These are phyloP conservation scores for Castor canadensis DNA, from an alignment of 2,113 vertebrate species.

Conservation along the genomic window DNA sequence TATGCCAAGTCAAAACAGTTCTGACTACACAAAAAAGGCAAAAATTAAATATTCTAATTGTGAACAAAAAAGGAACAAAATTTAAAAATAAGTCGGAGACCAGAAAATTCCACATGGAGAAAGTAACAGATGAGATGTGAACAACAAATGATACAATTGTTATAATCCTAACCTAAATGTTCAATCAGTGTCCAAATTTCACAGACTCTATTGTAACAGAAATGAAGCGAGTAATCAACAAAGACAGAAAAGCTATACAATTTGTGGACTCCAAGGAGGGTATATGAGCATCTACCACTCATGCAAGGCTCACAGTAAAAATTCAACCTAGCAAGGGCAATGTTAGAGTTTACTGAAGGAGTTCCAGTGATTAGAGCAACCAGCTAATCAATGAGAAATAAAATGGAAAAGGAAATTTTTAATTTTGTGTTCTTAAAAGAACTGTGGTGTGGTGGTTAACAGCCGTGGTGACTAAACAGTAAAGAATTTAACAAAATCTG, in stretches of 20 bases:
- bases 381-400: background rate
- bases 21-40: background rate
- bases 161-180: background rate
- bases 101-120: background rate
- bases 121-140: background rate
- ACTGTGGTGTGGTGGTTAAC: background rate
- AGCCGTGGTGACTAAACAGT: background rate
- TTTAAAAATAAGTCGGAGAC: background rate
- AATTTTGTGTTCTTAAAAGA: background rate
- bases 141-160: background rate
- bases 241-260: background rate
- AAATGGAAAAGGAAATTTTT: background rate
- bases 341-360: background rate
- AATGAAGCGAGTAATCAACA: background rate
- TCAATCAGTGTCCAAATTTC: background rate
- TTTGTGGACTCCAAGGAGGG: background rate
- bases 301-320: background rate
- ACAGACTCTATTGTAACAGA: background rate
- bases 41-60: background rate
- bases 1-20: background rate
- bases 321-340: background rate
- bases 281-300: background rate
- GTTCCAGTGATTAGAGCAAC: background rate
- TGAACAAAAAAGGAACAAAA: background rate
- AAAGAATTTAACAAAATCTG: background rate